Conservation (phyloP, 2,888 invertebrate species). For the Tachystola acroxantha region DNA sequence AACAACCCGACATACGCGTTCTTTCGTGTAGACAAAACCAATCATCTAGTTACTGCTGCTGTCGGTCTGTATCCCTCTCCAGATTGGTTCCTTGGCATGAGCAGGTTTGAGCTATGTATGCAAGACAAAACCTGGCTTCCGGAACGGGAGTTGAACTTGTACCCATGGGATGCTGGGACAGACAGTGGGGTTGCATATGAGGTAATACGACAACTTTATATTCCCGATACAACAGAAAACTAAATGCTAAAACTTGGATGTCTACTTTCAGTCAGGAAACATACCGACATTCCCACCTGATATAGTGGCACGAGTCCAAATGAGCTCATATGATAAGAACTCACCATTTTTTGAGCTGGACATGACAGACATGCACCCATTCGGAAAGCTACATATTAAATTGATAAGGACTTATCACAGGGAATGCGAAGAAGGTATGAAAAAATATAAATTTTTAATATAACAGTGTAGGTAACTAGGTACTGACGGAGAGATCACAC, state of each 20-base stretch:
- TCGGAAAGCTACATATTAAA: slow-evolving; percentile 54
- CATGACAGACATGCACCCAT: slow-evolving; percentile 59
- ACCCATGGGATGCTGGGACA: slow-evolving; percentile 97
- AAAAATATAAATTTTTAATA: too few relatives aligned
- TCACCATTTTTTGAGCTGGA: slow-evolving; percentile 64
- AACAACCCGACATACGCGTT: slow-evolving; percentile 51
- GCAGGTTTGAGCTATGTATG: slow-evolving; percentile 91
- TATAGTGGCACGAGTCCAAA: slow-evolving; percentile 47
- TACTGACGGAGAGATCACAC: too few relatives aligned
- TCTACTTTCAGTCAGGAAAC: slow-evolving; percentile 42
- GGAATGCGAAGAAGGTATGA: slow-evolving; percentile 43
- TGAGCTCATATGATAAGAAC: slow-evolving; percentile 61
- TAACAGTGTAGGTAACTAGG: too few relatives aligned
- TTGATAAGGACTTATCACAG: slow-evolving; percentile 53
- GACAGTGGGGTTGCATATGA: slow-evolving; percentile 95
- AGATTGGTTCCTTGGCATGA: slow-evolving; percentile 98
- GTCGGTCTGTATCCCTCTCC: slow-evolving; percentile 80
- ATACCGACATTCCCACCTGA: slow-evolving; percentile 60
- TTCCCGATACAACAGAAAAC: too few relatives aligned
- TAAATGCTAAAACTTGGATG: too few relatives aligned
- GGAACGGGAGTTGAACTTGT: slow-evolving; percentile 89
- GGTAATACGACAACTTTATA: too few relatives aligned
- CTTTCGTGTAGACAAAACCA: slow-evolving; percentile 50
- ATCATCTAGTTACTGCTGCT: slow-evolving; percentile 54
- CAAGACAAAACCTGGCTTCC: slow-evolving; percentile 93